These are phyloP conservation scores for Ligdia adustata DNA, from an alignment of 2,888 invertebrate genomes.

Conservation along the genomic window DNA sequence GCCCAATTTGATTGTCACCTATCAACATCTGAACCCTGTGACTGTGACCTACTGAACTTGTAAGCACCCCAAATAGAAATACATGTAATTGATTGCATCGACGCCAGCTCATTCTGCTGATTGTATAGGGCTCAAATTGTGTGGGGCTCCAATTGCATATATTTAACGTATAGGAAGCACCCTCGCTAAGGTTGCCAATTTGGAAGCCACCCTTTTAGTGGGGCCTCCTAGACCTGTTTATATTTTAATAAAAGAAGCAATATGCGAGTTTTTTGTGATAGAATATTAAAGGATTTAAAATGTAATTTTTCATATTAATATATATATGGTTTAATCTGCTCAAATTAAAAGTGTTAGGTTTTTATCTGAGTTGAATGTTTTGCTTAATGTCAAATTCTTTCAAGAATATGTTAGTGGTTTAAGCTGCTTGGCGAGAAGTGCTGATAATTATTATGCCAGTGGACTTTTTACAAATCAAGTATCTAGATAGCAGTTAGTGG, in stretches of 20 bases:
- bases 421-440: too few relatives aligned
- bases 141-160: conserved; percentile 77
- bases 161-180: conserved; percentile 79
- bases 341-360: too few relatives aligned
- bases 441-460: too few relatives aligned
- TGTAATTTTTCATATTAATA: conserved; percentile 8
- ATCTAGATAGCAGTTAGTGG: conserved; percentile 15
- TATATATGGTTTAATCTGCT: too few relatives aligned
- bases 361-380: too few relatives aligned
- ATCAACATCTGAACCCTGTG: too few relatives aligned
- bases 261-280: conserved; percentile 36
- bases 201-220: conserved; percentile 56
- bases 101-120: conserved; percentile 77
- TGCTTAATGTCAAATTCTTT: too few relatives aligned
- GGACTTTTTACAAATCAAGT: background rate
- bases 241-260: conserved; percentile 63
- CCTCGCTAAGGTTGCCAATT: conserved; percentile 79
- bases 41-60: conserved; percentile 68
- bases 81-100: conserved; percentile 79
- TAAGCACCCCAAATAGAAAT: conserved; percentile 62
- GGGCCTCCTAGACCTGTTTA: conserved; percentile 62
- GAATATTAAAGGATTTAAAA: conserved; percentile 22
- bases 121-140: conserved; percentile 76
- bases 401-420: too few relatives aligned
- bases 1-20: too few relatives aligned